Base-by-base conservation (phyloP, 2,797 vertebrate genomes). In the Anguilla megastoma region DNA sequence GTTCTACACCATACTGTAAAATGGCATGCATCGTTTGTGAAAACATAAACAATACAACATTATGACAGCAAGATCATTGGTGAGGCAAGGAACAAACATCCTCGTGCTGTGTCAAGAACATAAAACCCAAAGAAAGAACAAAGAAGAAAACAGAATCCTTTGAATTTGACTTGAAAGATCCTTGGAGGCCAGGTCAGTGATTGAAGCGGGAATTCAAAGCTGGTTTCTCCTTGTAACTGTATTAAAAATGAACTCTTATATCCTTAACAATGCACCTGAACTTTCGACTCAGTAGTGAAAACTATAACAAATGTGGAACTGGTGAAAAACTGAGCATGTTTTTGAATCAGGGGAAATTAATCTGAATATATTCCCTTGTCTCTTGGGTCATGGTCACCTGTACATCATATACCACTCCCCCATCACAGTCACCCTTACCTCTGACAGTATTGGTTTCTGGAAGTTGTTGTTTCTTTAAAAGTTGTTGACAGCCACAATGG, bases 211-310 rank as follows among this genome's bases (percentile, higher is more conserved):
- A 79, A 41, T 36, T 79, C 74, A 79, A 79, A 79, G 74, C 74
- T 79, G 36, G 36, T 36, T 41, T 45, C 33, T 41, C 33, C 33
- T 41, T 79, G 14, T 45, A 76, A 79, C 41, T 79, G 74, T 79
- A 79, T 41, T 41, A 79, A 79, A 79, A 79, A 79, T 79, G 33
- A 79, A 79, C 74, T 79, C 74, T 18, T 8, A 79, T 79, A 41
- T 14, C 74, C 74, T 79, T 36, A 79, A 45, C 74, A 79, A 79
- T 79, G 36, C 33, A 45, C 18, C 74, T 79, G 74, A 79, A 79
- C 74, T 79, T 45, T 79, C 33, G 6, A 79, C 33, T 79, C 74
- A 79, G n/a, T 16, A 41, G 71, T 45, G 74, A 36, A 79, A 74
- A 74, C 14, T 45, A 69, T 1, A 71, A 33, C 69, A 79, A 79